phyloP scores from a whole-genome alignment of 2,888 invertebrate species.

The Pyrgus malvae region DNA sequence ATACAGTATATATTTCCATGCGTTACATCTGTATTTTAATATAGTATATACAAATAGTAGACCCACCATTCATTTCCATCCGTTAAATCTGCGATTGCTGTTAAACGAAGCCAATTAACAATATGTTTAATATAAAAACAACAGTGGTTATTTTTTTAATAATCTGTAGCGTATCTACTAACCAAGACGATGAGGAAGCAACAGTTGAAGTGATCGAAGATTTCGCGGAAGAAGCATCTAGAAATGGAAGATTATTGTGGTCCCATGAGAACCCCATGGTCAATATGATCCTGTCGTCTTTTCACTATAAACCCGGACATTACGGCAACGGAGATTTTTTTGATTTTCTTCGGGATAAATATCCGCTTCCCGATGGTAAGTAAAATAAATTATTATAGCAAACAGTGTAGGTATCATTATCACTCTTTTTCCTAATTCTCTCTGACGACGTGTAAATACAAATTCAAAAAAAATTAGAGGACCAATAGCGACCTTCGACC shows the following conservation, averaged over 20 bases:
- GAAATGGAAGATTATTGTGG: constrained; percentile 40
- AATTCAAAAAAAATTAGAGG: too few species aligned
- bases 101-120: too few species aligned
- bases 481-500: too few species aligned
- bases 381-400: too few species aligned
- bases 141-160: neutral
- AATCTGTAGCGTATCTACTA: neutral
- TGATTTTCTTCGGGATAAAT: constrained; percentile 58
- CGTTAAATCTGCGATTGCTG: too few species aligned
- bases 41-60: too few species aligned
- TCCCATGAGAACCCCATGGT: constrained; percentile 48
- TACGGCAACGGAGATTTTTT: constrained; percentile 46
- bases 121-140: neutral
- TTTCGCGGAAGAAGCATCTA: neutral
- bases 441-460: too few species aligned
- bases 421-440: too few species aligned
- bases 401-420: too few species aligned
- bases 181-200: constrained; percentile 39
- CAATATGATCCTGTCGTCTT: constrained; percentile 47
- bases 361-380: constrained; percentile 62
- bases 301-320: constrained; percentile 32
- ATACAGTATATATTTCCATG: too few species aligned
- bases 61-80: too few species aligned
- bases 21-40: too few species aligned
- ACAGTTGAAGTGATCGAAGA: constrained; percentile 33